These are phyloP conservation scores for Arenicola marina DNA, from an alignment of 2,888 invertebrate genomes.

Conservation along the genomic window DNA sequence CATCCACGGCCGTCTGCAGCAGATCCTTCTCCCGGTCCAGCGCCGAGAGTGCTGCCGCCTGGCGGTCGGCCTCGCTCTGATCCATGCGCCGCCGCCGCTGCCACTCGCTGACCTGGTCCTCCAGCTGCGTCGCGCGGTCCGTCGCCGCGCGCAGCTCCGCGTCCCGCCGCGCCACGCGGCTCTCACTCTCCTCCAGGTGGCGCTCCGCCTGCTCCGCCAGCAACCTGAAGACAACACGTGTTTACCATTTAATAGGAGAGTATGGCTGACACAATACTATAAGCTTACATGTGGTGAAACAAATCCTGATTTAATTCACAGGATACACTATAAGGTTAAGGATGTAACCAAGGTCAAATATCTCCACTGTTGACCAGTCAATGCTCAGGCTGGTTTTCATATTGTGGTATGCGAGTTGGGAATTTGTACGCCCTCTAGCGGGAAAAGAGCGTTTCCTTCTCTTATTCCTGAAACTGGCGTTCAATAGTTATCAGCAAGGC, in stretches of 20 bases:
- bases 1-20: constrained; percentile 55
- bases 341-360: too few species aligned
- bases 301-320: too few species aligned
- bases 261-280: too few species aligned
- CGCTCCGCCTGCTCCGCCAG: constrained; percentile 58
- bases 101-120: constrained; percentile 44
- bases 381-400: too few species aligned
- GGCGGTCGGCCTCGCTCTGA: constrained; percentile 46
- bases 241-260: too few species aligned
- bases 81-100: constrained; percentile 34
- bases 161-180: constrained; percentile 46
- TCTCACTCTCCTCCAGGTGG: constrained; percentile 48
- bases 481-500: too few species aligned
- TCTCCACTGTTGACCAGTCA: too few species aligned
- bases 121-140: constrained; percentile 43
- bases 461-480: too few species aligned
- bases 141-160: constrained; percentile 49
- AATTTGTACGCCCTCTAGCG: too few species aligned
- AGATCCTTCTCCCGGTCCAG: constrained; percentile 59
- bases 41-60: constrained; percentile 47
- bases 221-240: constrained; percentile 39
- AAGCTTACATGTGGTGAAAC: not conserved
- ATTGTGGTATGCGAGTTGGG: too few species aligned
- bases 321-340: too few species aligned
- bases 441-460: too few species aligned